These are phyloP conservation scores for Cryptotermes secundus DNA, from an alignment of 1,140 invertebrate species.

Conservation along the genomic window DNA sequence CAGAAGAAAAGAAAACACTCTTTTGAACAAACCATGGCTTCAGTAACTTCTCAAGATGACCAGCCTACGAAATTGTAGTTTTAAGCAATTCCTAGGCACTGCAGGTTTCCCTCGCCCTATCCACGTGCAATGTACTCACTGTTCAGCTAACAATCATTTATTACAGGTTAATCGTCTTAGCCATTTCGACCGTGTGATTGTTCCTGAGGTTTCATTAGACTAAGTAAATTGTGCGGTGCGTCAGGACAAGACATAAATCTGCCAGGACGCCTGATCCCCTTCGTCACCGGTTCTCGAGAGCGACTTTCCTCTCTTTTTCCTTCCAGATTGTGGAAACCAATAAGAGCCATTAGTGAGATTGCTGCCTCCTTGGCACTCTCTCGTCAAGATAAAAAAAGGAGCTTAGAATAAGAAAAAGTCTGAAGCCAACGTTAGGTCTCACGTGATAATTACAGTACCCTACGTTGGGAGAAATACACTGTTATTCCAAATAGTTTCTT, in stretches of 20 bases:
- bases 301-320: neutral
- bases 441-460: neutral
- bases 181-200: neutral
- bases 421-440: neutral
- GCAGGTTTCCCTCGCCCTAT: neutral
- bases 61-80: too few species aligned
- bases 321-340: conserved; percentile 7
- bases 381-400: neutral
- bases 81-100: too few species aligned
- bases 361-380: neutral
- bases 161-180: neutral
- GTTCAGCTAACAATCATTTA: neutral
- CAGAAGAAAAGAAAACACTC: too few species aligned
- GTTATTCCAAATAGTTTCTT: too few species aligned
- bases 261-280: neutral
- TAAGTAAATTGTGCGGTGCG: neutral
- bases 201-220: neutral
- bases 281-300: neutral
- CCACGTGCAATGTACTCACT: neutral
- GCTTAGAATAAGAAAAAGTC: neutral
- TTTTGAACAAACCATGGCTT: too few species aligned
- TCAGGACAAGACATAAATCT: neutral
- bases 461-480: neutral
- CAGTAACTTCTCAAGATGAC: too few species aligned
- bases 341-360: conserved; percentile 11